A percentile compares a stretch with the other conserved stretches of the same genome.
phyloP scores from a whole-genome alignment of 2,113 vertebrate species.

The Sceloporus tristichus region DNA sequence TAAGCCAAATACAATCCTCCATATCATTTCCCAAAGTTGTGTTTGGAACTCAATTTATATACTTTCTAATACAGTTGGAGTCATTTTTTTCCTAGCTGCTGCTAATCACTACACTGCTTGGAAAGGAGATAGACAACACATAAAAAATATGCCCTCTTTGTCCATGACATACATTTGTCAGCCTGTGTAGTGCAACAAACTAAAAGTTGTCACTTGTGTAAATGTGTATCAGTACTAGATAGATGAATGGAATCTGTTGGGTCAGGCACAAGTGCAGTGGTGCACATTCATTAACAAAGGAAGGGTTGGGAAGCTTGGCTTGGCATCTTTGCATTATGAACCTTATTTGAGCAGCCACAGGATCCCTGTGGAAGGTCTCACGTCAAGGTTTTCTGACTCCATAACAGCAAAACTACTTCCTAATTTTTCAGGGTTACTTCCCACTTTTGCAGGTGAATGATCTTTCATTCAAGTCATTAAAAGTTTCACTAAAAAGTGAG shows the following conservation, averaged over 20 bases:
- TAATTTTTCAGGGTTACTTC: background rate
- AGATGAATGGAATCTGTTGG: background rate
- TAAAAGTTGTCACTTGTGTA: background rate
- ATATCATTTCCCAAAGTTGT: constrained; percentile 1
- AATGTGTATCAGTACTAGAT: background rate
- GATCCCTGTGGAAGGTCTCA: background rate
- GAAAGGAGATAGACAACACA: background rate
- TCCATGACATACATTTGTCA: background rate
- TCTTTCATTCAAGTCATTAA: background rate
- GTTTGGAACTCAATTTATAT: background rate
- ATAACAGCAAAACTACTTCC: background rate
- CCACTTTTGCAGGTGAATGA: background rate
- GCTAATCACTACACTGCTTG: background rate
- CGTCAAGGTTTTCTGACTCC: background rate
- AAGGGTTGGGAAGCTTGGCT: background rate
- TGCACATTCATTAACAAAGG: background rate
- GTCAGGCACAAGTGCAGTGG: background rate
- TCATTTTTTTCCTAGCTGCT: background rate
- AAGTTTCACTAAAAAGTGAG: background rate
- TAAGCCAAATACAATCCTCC: constrained; percentile 6
- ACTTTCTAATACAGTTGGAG: background rate
- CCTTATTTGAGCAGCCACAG: background rate
- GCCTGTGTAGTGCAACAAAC: background rate
- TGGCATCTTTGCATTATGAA: background rate
- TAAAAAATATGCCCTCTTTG: background rate